Evolutionary conservation across 2,888 invertebrate genomes (phyloP).

Genomic region (Liopterus haemorrhoidalis): DNA sequence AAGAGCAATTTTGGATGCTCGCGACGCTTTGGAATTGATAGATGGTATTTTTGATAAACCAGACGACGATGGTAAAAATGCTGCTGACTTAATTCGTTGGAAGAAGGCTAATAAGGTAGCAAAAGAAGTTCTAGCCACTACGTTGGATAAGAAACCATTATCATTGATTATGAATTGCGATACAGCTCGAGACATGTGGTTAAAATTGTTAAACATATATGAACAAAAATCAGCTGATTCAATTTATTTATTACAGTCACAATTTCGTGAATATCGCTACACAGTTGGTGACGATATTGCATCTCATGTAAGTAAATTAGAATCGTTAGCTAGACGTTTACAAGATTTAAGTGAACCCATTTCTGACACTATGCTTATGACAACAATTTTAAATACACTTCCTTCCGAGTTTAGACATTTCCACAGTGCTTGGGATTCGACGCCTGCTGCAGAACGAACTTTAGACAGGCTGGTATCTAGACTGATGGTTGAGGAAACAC

Average conservation of each 20-base stretch:
- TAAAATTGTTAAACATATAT: slow-evolving; percentile 17
- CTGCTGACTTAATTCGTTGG: slow-evolving; percentile 1
- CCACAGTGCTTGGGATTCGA: slow-evolving; percentile 25
- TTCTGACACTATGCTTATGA: slow-evolving; percentile 18
- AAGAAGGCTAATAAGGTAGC: slow-evolving; percentile 16
- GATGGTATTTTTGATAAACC: slow-evolving; percentile 13
- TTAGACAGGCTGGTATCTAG: slow-evolving; percentile 16
- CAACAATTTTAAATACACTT: slow-evolving; percentile 18
- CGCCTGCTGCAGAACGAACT: slow-evolving; percentile 10
- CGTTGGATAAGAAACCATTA: slow-evolving; percentile 16
- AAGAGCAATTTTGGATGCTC: slow-evolving; percentile 15
- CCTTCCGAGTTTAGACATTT: slow-evolving; percentile 21
- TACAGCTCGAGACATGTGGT: slow-evolving; percentile 23
- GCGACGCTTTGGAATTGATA: slow-evolving; percentile 16
- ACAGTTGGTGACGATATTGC: slow-evolving; percentile 16
- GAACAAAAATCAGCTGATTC: slow-evolving; percentile 12
- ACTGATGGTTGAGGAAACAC: slow-evolving; percentile 18
- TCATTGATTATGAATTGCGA: slow-evolving; percentile 20
- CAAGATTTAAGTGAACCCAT: slow-evolving; percentile 11
- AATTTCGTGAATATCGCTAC: slow-evolving; percentile 16
- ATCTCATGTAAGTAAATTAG: slow-evolving; percentile 14
- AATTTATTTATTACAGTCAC: slow-evolving; percentile 15
- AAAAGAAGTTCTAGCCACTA: slow-evolving; percentile 15
- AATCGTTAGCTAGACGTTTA: slow-evolving; percentile 13
- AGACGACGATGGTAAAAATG: neutral